These are phyloP conservation scores for Thrips palmi DNA, from an alignment of 1,140 invertebrate species.

Conservation along the genomic window DNA sequence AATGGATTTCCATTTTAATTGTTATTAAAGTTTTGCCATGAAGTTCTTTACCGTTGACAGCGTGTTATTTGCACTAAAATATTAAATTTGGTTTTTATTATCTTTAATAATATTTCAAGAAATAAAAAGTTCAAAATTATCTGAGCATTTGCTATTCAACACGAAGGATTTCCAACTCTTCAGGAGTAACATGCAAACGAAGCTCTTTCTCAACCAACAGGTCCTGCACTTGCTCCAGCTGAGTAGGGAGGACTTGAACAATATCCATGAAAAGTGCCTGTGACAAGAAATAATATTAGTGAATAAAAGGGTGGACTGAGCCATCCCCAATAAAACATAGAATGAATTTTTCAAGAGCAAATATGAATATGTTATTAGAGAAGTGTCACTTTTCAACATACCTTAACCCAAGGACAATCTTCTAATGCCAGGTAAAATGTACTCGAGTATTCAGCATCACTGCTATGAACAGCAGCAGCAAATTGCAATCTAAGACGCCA, in stretches of 20 bases:
- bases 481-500: conserved; percentile 37
- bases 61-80: no score
- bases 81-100: no score
- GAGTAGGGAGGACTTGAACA: conserved; percentile 28
- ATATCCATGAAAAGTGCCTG: conserved; percentile 31
- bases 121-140: no score
- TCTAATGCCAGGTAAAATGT: conserved; percentile 32
- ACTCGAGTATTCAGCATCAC: conserved; percentile 20
- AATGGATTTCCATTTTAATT: no score
- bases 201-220: conserved; percentile 49
- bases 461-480: conserved; percentile 19
- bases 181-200: conserved; percentile 43
- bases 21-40: no score
- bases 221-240: conserved; percentile 40
- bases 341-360: background rate
- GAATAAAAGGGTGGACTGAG: background rate
- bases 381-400: conserved; percentile 15
- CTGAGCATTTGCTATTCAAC: no score
- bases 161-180: conserved; percentile 44
- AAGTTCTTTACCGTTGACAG: no score
- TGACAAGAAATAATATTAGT: conserved; percentile 14
- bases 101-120: no score
- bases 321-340: background rate
- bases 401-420: conserved; percentile 49
- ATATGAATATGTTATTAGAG: background rate